Evolutionary conservation across 2,797 vertebrate genomes (phyloP), one percentile per base, ranked within the genome.

Genomic region (Allobates femoralis): DNA sequence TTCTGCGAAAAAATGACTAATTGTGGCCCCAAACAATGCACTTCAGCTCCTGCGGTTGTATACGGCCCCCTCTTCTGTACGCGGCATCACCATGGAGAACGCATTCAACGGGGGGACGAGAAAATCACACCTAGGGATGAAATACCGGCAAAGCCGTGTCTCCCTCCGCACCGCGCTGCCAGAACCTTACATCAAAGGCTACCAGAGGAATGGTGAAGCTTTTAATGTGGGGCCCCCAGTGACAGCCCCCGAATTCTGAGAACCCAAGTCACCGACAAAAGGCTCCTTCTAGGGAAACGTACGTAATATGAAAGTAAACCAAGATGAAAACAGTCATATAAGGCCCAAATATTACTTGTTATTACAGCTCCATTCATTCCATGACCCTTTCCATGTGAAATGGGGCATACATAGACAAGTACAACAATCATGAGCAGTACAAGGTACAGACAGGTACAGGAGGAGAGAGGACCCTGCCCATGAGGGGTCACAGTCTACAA

Each of bases 71-170:
- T 18, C 10, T 15, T 67, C 5, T 32, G 1, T 56, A 10, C 16
- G 5, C 67, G 16, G 64, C 32, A 6, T 76, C 79, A 37, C 85
- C 85, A 81, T 81, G 85, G 69, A 64, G 71, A 86, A 34, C 21
- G 23, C 28, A 86, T 81, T 86, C 85, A 69, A 34, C 85, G 3
- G 79, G 69, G 78, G 74, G 71, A 55, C 32, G 55, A 50, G 86
- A 87, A 84, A 74, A 80, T 87, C 55, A 16, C 86, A 84, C 56
- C 5, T 74, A 79, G 32, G 77, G 34, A 87, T 23, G 34, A 87
- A 87, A 84, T 83, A 86, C 73, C 16, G n/a, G 0, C 86, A 75
- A 41, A 30, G 55, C 60, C 2, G n/a, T 87, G 86, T 84, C 56
- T 80, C 66, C 16, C 50, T 26, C n/a, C 10, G 28, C 60, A 37